A percentile compares a stretch with the other conserved stretches of the same genome.
Evolutionary conservation across 30 jellyfish, hydroid and myxozoan species (phyloP).

Genomic region (Hydractinia symbiolongicarpus): DNA sequence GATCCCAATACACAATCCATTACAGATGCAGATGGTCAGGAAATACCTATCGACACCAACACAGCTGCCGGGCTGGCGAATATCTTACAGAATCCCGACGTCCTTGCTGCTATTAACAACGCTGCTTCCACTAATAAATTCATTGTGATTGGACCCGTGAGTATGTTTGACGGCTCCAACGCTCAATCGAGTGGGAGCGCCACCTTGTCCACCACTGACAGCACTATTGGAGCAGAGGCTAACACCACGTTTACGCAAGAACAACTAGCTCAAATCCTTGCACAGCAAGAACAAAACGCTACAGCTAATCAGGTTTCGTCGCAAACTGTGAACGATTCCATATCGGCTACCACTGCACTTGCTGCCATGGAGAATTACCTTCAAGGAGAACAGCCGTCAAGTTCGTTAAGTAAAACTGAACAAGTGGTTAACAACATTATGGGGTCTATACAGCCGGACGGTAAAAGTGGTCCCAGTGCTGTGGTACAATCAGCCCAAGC

Average conservation of each 20-base stretch:
- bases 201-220: conserved; percentile 49
- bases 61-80: conserved; percentile 93
- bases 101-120: conserved; percentile 91
- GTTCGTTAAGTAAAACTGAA: conserved; percentile 20
- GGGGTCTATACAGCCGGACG: conserved; percentile 37
- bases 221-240: conserved; percentile 19
- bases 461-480: conserved; percentile 30
- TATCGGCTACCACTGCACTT: conserved; percentile 40
- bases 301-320: conserved; percentile 37
- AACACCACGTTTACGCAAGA: conserved; percentile 32
- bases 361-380: conserved; percentile 42
- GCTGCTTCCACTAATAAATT: conserved; percentile 97
- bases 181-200: conserved; percentile 51
- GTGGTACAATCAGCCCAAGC: conserved; percentile 34
- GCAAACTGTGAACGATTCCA: conserved; percentile 37
- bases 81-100: conserved; percentile 94
- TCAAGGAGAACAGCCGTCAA: conserved; percentile 37
- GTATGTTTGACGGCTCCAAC: conserved; percentile 75
- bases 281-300: conserved; percentile 15
- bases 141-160: conserved; percentile 98
- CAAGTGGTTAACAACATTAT: conserved; percentile 32
- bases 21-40: conserved; percentile 53
- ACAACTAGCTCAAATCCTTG: conserved; percentile 32
- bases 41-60: conserved; percentile 26
- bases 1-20: conserved; percentile 44